These are phyloP conservation scores for Phenacoccus solenopsis DNA, from an alignment of 1,140 invertebrate species.

Conservation along the genomic window DNA sequence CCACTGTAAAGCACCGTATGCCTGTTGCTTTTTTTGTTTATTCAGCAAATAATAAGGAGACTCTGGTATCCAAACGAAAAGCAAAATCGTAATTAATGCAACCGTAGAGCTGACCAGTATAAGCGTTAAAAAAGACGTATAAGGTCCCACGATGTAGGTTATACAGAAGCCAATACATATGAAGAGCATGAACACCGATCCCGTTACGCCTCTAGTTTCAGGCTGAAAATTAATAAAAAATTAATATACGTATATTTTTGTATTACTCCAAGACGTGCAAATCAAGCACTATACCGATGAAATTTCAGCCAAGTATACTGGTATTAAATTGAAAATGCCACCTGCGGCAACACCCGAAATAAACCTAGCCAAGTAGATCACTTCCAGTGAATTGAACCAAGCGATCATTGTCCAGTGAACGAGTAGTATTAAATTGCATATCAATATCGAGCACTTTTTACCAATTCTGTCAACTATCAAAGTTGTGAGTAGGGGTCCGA, in stretches of 20 bases:
- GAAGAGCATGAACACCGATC: slow-evolving; percentile 9
- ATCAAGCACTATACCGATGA: slow-evolving; percentile 33
- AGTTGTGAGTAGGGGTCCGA: slow-evolving; percentile 29
- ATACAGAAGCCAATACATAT: slow-evolving; percentile 59
- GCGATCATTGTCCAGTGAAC: slow-evolving; percentile 22
- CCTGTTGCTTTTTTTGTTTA: not conserved
- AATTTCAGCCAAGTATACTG: slow-evolving; percentile 50
- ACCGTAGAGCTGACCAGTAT: slow-evolving; percentile 48
- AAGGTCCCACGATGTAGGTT: slow-evolving; percentile 60
- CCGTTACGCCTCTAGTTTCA: not conserved
- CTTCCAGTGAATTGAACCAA: slow-evolving; percentile 9
- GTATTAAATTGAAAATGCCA: slow-evolving; percentile 38
- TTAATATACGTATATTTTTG: not conserved
- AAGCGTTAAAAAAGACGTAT: slow-evolving; percentile 49
- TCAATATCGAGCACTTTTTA: slow-evolving; percentile 51
- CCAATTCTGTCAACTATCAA: slow-evolving; percentile 60
- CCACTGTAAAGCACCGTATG: slow-evolving; percentile 5
- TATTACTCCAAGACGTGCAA: not conserved
- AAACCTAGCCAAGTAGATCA: slow-evolving; percentile 46
- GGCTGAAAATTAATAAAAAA: slow-evolving; percentile 19
- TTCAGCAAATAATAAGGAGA: slow-evolving; percentile 50
- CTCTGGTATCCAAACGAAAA: slow-evolving; percentile 66
- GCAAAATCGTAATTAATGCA: slow-evolving; percentile 47
- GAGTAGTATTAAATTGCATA: slow-evolving; percentile 37
- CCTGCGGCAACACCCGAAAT: slow-evolving; percentile 40